Base-by-base conservation (phyloP, 1,140 invertebrate species). In the Ostrea denselamellosa region DNA sequence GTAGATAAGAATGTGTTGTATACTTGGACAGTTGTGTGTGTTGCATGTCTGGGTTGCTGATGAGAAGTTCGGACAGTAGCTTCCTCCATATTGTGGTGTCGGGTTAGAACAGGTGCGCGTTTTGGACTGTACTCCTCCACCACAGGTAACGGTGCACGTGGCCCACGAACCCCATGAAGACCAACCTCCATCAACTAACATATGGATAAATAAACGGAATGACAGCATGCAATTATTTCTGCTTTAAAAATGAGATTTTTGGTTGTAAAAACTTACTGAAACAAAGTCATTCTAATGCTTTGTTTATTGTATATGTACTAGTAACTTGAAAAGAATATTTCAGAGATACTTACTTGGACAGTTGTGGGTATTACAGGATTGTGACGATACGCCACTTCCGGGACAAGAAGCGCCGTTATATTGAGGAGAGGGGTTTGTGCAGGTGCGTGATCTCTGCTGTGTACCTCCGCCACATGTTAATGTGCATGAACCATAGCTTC, bases 381-480 rank as follows among this genome's bases (percentile, higher is more conserved):
- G 52, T 22, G 62, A 71, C 19, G 51, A 71, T 10, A 8, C 7
- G 28, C 19, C 25, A n/a, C 44, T 54, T 54, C 77, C 77, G n/a
- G 85, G 51, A 34, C 85, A 86, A 9, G 17, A 12, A 17, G 68
- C 53, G 22, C 85, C 85, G 28, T 62, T 62, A 81, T 86, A 77
- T 10, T 54, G 53, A 8, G 85, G 85, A 0, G 85, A 34, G 1
- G 85, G 85, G 53, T 81, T 81, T 14, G 85, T 81, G 51, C 85
- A 86, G n/a, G 85, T 56, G 4, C 85, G 85, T 12, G 62, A 54
- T 28, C 85, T 65, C 0, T 17, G 8, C 44, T 86, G 65, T 34
- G 34, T 22, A 52, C 85, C 85, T 17, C 85, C 85, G 17, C 85
- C 85, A 56, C 85, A 86, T 0, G 85, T 86, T 14, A 52, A 14